A percentile compares a stretch with the other conserved stretches of the same genome.
These are phyloP conservation scores for Perca schrenkii DNA, from an alignment of 2,113 vertebrate genomes.

Conservation along the genomic window DNA sequence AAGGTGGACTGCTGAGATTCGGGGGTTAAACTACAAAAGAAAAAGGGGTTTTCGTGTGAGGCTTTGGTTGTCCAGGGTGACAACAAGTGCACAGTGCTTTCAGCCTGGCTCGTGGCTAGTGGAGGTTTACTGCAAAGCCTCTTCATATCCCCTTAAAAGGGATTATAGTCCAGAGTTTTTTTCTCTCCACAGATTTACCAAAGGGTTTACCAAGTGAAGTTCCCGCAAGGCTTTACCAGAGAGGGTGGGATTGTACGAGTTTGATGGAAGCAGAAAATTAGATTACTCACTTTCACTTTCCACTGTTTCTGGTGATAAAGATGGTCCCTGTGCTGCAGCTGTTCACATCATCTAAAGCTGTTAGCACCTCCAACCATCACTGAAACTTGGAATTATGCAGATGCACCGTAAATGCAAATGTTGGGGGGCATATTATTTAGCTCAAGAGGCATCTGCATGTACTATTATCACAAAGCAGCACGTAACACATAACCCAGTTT, in stretches of 20 bases:
- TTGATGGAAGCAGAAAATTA: conserved; percentile 77
- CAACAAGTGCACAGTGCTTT: conserved; percentile 59
- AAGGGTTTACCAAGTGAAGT: conserved; percentile 63
- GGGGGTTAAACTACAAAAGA: conserved; percentile 6
- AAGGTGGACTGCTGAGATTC: conserved; percentile 6
- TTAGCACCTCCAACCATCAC: conserved; percentile 38
- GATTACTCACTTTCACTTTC: conserved; percentile 69
- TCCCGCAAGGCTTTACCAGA: conserved; percentile 58
- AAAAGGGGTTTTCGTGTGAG: conserved; percentile 7
- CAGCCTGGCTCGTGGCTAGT: conserved; percentile 40
- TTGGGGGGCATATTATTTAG: not conserved
- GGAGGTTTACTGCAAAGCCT: conserved; percentile 73
- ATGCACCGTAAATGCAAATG: conserved; percentile 5
- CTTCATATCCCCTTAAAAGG: conserved; percentile 78
- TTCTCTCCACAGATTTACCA: conserved; percentile 56
- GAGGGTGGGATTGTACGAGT: conserved; percentile 51
- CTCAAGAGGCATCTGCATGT: not conserved
- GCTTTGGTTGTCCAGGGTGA: conserved; percentile 55
- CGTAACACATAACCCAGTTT: not conserved
- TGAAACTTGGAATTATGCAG: conserved; percentile 23
- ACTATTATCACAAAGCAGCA: not conserved
- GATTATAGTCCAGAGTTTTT: conserved; percentile 73
- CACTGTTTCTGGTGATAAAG: conserved; percentile 60
- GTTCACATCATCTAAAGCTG: conserved; percentile 22
- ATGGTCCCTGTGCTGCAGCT: conserved; percentile 40